These are phyloP conservation scores for Clostera curtula DNA, from an alignment of 2,888 invertebrate species.

Conservation along the genomic window DNA sequence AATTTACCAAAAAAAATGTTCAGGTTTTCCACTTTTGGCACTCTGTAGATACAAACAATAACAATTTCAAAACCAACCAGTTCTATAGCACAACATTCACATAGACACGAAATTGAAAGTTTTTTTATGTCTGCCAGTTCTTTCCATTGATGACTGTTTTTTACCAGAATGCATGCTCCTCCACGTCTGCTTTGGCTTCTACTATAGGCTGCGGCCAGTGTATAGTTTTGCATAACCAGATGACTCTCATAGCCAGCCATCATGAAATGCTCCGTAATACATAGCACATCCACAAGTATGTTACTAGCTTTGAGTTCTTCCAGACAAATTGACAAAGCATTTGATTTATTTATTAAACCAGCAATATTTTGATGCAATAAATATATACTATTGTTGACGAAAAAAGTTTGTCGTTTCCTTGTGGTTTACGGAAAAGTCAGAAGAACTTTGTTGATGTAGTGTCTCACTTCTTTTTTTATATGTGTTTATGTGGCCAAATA, in stretches of 20 bases:
- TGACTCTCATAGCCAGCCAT: conserved; percentile 1
- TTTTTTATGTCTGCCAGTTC: not conserved
- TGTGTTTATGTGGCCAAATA: conserved; percentile 2
- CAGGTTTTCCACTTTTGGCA: conserved; percentile 1
- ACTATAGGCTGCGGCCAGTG: conserved; percentile 1
- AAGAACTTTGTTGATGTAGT: not conserved
- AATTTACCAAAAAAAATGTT: conserved; percentile 1
- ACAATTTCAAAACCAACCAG: not conserved
- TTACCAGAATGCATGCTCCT: conserved; percentile 5
- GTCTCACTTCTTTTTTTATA: not conserved
- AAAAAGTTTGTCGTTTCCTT: conserved; percentile 4
- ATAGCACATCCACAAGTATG: not conserved
- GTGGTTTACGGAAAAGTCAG: not conserved
- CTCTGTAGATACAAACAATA: conserved; percentile 2
- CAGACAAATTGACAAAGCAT: conserved; percentile 1
- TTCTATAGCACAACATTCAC: conserved; percentile 5
- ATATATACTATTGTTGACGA: conserved; percentile 4
- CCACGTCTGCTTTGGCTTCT: conserved; percentile 3
- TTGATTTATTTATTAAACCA: conserved; percentile 1
- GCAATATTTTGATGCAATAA: conserved; percentile 4
- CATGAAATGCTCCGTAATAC: conserved; percentile 3
- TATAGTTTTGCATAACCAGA: conserved; percentile 1
- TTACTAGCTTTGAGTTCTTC: conserved; percentile 1
- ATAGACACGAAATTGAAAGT: conserved; percentile 1
- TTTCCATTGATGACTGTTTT: conserved; percentile 2